A percentile compares a stretch with the other conserved stretches of the same genome.
Conservation (phyloP, 2,888 invertebrate genomes). For the Eupithecia subfuscata region DNA sequence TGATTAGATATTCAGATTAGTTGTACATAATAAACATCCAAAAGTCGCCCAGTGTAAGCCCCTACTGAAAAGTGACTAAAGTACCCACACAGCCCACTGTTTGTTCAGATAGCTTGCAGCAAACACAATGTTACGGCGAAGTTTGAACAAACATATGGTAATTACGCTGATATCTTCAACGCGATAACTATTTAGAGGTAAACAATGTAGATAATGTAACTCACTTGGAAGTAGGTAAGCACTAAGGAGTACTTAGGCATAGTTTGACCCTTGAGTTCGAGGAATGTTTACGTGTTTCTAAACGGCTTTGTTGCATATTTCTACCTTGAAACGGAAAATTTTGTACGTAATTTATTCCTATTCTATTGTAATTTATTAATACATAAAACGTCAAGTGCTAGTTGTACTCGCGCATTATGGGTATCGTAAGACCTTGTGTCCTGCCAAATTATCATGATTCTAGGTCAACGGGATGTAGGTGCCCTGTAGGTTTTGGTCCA, state of each 20-base stretch:
- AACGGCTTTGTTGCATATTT: neutral
- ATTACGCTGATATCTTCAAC: conserved; percentile 45
- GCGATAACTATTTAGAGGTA: conserved; percentile 34
- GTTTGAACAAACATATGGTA: conserved; percentile 41
- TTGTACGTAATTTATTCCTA: no score
- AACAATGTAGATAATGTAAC: conserved; percentile 14
- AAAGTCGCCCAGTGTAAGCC: neutral
- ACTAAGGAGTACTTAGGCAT: neutral
- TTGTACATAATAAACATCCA: neutral
- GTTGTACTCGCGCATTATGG: no score
- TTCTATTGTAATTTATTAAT: no score
- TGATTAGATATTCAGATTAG: neutral
- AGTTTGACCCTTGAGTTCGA: neutral
- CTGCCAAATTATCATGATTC: no score
- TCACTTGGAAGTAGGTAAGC: neutral
- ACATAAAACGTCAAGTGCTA: no score
- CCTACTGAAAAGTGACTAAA: neutral
- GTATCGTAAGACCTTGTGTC: no score
- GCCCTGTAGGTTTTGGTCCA: no score
- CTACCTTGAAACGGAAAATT: neutral
- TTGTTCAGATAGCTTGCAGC: conserved; percentile 23
- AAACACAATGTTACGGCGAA: conserved; percentile 30
- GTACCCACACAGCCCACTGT: neutral
- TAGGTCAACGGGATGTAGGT: no score
- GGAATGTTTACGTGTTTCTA: neutral